A percentile compares a stretch with the other conserved stretches of the same genome.
phyloP scores from a whole-genome alignment of 2,113 vertebrate species.

The Synchiropus splendidus region DNA sequence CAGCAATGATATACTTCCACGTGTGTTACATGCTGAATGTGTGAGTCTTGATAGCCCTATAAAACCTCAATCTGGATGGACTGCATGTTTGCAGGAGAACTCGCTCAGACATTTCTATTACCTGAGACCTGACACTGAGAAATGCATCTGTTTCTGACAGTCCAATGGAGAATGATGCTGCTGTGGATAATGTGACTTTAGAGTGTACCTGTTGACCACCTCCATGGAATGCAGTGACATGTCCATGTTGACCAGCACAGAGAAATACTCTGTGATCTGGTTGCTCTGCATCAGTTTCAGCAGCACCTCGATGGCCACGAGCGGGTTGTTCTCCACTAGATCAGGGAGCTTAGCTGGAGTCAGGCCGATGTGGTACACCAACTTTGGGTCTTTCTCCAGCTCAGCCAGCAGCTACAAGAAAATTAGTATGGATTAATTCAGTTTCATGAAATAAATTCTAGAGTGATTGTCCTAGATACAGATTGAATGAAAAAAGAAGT shows the following conservation, averaged over 20 bases:
- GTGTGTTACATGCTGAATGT: too few relatives aligned
- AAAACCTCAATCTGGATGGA: too few relatives aligned
- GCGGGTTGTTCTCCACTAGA: slow-evolving; percentile 95
- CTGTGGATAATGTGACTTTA: too few relatives aligned
- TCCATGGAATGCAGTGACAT: slow-evolving; percentile 99
- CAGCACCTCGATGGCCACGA: slow-evolving; percentile 97
- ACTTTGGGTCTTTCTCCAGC: slow-evolving; percentile 92
- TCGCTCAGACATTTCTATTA: too few relatives aligned
- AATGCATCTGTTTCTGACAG: too few relatives aligned
- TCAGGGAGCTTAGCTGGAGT: slow-evolving; percentile 91
- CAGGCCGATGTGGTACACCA: slow-evolving; percentile 95
- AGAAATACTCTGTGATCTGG: slow-evolving; percentile 98
- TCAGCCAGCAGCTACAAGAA: slow-evolving; percentile 81
- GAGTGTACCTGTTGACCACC: slow-evolving; percentile 87
- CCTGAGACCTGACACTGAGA: too few relatives aligned
- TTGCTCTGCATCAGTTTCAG: slow-evolving; percentile 98
- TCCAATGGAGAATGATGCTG: too few relatives aligned
- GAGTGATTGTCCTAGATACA: neutral
- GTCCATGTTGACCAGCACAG: slow-evolving; percentile 97
- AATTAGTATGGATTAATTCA: too few relatives aligned
- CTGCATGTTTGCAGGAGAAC: too few relatives aligned
- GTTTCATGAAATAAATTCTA: too few relatives aligned
- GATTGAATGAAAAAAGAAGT: neutral
- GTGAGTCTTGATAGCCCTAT: too few relatives aligned
- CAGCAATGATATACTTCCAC: too few relatives aligned